A percentile compares a stretch with the other conserved stretches of the same genome.
These are phyloP conservation scores for Corythaeola cristata DNA, from an alignment of 2,113 vertebrate genomes.

Conservation along the genomic window DNA sequence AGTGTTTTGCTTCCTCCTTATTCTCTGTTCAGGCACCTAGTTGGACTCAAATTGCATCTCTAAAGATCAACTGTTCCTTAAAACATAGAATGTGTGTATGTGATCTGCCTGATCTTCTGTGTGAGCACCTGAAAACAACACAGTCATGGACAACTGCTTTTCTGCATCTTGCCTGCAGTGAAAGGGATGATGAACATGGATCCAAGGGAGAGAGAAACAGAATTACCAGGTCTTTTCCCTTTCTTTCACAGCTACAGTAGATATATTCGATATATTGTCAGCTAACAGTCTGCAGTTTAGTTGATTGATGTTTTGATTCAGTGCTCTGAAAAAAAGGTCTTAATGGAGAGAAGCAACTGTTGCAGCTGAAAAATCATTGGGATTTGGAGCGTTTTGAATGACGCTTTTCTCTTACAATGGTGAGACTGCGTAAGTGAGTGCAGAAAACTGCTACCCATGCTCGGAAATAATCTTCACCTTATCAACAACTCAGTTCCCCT, in stretches of 20 bases:
- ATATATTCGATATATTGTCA: background rate
- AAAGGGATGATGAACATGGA: background rate
- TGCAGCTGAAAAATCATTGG: background rate
- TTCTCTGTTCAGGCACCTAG: background rate
- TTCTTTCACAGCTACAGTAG: background rate
- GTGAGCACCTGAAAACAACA: background rate
- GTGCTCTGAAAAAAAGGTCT: background rate
- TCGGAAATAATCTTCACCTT: constrained; percentile 10
- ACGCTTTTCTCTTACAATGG: background rate
- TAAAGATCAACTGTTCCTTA: background rate
- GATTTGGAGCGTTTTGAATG: background rate
- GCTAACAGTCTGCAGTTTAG: background rate
- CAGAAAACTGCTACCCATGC: background rate
- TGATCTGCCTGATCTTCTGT: background rate
- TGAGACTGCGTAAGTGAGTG: background rate
- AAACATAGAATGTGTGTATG: background rate
- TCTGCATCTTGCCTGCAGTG: background rate
- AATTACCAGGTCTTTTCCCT: background rate
- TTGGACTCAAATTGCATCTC: background rate
- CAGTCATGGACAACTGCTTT: background rate
- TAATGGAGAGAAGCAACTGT: constrained; percentile 1
- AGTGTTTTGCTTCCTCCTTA: rapidly evolving
- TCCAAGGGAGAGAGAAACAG: background rate
- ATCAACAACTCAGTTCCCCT: background rate
- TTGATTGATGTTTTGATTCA: constrained; percentile 22